These are phyloP conservation scores for Epizoanthus stellaris DNA, from an alignment of 92 coral and sea anemone species.

Conservation along the genomic window DNA sequence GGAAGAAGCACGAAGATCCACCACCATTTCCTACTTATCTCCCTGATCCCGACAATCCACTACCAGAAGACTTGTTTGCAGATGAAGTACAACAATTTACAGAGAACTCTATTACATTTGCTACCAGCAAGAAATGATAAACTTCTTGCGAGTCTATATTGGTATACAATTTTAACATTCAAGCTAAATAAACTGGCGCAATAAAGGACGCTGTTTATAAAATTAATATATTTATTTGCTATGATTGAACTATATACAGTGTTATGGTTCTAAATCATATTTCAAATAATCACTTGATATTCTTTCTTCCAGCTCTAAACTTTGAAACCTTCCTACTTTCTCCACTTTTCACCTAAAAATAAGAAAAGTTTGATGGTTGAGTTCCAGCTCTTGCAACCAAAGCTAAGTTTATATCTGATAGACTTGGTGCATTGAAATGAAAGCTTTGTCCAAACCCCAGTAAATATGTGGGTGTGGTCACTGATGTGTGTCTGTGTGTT, in stretches of 20 bases:
- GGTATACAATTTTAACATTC: not conserved
- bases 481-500: too few species aligned
- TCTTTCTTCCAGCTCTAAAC: slow-evolving; percentile 77
- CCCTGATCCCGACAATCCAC: slow-evolving; percentile 75
- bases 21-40: slow-evolving; percentile 98
- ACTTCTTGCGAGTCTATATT: not conserved
- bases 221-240: not conserved
- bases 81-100: slow-evolving; percentile 82
- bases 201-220: not conserved
- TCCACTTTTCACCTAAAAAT: slow-evolving; percentile 39
- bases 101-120: slow-evolving; percentile 81
- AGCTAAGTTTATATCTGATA: too few species aligned
- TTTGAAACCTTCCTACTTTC: slow-evolving; percentile 70
- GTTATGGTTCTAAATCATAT: not conserved
- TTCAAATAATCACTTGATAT: slow-evolving; percentile 1
- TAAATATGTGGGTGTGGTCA: too few species aligned
- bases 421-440: too few species aligned
- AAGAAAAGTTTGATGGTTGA: not conserved
- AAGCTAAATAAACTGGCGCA: not conserved
- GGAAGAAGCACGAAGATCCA: slow-evolving; percentile 76
- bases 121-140: slow-evolving; percentile 51
- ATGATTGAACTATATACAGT: slow-evolving; percentile 8
- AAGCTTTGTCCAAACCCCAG: too few species aligned
- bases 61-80: slow-evolving; percentile 89
- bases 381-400: too few species aligned